Evolutionary conservation across 2,888 invertebrate genomes (phyloP).

Genomic region (Anticlea derivata): DNA sequence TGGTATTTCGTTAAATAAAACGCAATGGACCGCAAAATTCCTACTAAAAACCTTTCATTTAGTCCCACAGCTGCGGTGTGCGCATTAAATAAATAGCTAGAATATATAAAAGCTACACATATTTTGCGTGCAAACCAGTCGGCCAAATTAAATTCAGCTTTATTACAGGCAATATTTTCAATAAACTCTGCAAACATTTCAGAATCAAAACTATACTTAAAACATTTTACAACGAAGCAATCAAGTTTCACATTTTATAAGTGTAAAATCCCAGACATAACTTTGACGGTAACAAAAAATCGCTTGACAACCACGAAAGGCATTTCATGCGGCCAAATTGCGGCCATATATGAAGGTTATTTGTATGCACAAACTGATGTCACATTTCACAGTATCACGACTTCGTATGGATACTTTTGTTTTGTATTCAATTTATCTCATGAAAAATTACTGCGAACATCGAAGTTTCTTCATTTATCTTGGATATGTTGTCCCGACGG

Average conservation of each 20-base stretch:
- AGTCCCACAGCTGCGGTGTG: slow-evolving; percentile 17
- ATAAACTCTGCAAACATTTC: slow-evolving; percentile 12
- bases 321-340: too few species aligned
- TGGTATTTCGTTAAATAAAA: slow-evolving; percentile 37
- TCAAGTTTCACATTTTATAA: slow-evolving; percentile 26
- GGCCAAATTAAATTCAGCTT: slow-evolving; percentile 9
- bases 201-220: slow-evolving; percentile 4
- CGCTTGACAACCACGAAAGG: too few species aligned
- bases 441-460: slow-evolving; percentile 15
- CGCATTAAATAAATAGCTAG: slow-evolving; percentile 31
- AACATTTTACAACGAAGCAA: slow-evolving; percentile 33
- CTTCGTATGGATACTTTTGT: neutral
- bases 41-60: slow-evolving; percentile 41
- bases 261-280: too few species aligned
- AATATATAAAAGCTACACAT: slow-evolving; percentile 19
- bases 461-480: slow-evolving; percentile 27
- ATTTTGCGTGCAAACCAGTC: slow-evolving; percentile 9
- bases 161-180: slow-evolving; percentile 10
- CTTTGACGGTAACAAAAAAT: too few species aligned
- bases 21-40: slow-evolving; percentile 37
- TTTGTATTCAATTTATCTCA: slow-evolving; percentile 20
- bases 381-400: too few species aligned
- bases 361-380: too few species aligned
- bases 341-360: too few species aligned
- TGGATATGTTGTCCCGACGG: slow-evolving; percentile 17